Percentiles rank a stretch among this genome's conserved stretches.
phyloP scores from a whole-genome alignment of 1,140 invertebrate genomes.

The Cecropterus lyciades region DNA sequence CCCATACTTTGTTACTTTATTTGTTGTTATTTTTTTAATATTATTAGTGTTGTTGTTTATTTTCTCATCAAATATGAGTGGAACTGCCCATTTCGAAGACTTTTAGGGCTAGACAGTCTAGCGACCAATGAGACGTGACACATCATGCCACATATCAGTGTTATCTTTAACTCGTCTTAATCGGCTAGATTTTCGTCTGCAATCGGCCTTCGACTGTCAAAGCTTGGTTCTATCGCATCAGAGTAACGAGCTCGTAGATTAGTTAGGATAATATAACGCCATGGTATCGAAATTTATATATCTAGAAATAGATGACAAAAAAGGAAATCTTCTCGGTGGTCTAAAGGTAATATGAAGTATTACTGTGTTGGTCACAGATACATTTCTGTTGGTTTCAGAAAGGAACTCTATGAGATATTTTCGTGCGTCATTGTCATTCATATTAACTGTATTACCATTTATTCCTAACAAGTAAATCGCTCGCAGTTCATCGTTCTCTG shows the following conservation, averaged over 20 bases:
- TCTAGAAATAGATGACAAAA: not conserved
- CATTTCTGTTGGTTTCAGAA: not conserved
- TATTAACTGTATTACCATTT: no score
- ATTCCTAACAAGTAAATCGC: not conserved
- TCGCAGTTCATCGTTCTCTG: not conserved
- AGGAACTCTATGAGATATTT: not conserved
- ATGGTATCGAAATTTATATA: not conserved
- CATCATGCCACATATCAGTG: constrained; percentile 81
- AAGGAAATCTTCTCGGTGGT: no score
- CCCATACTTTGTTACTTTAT: constrained; percentile 13
- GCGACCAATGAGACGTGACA: constrained; percentile 78
- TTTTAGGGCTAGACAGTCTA: constrained; percentile 48
- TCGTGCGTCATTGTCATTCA: no score
- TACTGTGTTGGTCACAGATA: no score
- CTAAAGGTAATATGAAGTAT: not conserved
- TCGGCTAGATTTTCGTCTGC: constrained; percentile 43
- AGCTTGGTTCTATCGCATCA: not conserved
- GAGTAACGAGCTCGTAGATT: not conserved
- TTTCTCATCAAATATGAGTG: constrained; percentile 32
- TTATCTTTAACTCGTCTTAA: constrained; percentile 58
- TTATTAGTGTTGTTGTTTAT: constrained; percentile 5
- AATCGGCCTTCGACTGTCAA: constrained; percentile 29
- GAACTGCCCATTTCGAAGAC: constrained; percentile 44
- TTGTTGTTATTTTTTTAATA: constrained; percentile 10
- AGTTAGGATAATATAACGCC: not conserved